A percentile compares a stretch with the other conserved stretches of the same genome.
phyloP scores from a whole-genome alignment of 1,140 invertebrate species.

The Papilio dardanus region DNA sequence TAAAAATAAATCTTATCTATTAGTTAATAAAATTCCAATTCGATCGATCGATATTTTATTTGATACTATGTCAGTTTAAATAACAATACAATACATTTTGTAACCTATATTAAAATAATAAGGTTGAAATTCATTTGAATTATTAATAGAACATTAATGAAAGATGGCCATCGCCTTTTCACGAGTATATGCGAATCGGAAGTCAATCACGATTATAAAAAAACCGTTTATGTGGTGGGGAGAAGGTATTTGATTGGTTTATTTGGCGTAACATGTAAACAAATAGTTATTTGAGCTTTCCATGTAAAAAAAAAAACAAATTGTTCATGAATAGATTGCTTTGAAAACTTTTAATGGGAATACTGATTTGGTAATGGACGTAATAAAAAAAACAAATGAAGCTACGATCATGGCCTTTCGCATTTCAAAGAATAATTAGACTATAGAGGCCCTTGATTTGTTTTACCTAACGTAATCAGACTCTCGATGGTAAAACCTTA shows the following conservation, averaged over 20 bases:
- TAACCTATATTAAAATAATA: slow-evolving; percentile 35
- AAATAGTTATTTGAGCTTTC: slow-evolving; percentile 38
- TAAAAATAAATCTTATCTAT: slow-evolving; percentile 44
- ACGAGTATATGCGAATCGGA: slow-evolving; percentile 61
- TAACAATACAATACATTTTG: slow-evolving; percentile 21
- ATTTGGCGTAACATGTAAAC: slow-evolving; percentile 43
- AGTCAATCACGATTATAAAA: slow-evolving; percentile 64
- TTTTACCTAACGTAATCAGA: neutral
- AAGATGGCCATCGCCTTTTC: slow-evolving; percentile 55
- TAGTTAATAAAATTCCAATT: slow-evolving; percentile 29
- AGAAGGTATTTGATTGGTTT: slow-evolving; percentile 46
- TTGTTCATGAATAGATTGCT: slow-evolving; percentile 24
- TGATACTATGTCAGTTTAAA: slow-evolving; percentile 23
- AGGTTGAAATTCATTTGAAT: slow-evolving; percentile 44
- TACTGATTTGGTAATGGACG: slow-evolving; percentile 1
- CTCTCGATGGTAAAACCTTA: neutral
- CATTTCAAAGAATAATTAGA: neutral
- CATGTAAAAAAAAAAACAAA: slow-evolving; percentile 35
- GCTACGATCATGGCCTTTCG: neutral
- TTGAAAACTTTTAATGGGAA: slow-evolving; percentile 31
- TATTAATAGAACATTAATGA: slow-evolving; percentile 49
- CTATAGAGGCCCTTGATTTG: neutral
- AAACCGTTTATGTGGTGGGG: slow-evolving; percentile 40
- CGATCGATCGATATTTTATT: slow-evolving; percentile 26
- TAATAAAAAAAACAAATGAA: slow-evolving; percentile 21